A percentile compares a stretch with the other conserved stretches of the same genome.
Evolutionary conservation across 2,888 invertebrate genomes (phyloP).

Genomic region (Agrochola circellaris): DNA sequence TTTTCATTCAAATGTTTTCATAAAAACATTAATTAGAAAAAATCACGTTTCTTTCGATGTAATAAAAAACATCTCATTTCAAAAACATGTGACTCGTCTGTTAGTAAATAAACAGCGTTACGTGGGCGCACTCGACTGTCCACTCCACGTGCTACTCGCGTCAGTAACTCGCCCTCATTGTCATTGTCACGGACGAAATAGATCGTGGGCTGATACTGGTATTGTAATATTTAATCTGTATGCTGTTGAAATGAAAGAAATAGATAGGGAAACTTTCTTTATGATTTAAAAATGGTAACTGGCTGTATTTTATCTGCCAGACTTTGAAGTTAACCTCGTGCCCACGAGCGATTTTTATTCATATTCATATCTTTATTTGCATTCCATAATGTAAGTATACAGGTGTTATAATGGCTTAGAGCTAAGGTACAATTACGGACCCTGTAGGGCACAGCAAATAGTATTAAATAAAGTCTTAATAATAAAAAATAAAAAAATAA

Average conservation of each 20-base stretch:
- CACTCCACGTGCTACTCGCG: slow-evolving; percentile 48
- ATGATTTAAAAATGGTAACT: too few species aligned
- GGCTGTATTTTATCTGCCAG: not conserved
- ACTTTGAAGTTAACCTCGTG: too few species aligned
- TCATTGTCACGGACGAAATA: slow-evolving; percentile 50
- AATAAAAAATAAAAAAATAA: too few species aligned
- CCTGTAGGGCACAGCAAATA: too few species aligned
- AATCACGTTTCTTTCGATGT: not conserved
- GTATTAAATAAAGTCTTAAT: too few species aligned
- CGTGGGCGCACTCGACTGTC: slow-evolving; percentile 48
- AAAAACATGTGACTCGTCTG: slow-evolving; percentile 32
- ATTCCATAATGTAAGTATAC: too few species aligned
- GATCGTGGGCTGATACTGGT: slow-evolving; percentile 37
- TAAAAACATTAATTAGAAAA: not conserved
- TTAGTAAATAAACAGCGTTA: slow-evolving; percentile 52
- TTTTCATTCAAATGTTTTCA: not conserved
- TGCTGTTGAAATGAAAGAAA: not conserved
- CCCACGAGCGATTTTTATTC: not conserved
- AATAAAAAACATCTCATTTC: slow-evolving; percentile 16
- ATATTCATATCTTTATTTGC: too few species aligned
- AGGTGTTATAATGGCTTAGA: too few species aligned
- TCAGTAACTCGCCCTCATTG: slow-evolving; percentile 54
- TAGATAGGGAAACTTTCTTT: not conserved
- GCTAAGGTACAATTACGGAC: too few species aligned
- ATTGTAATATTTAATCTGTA: slow-evolving; percentile 24